These are phyloP conservation scores for Pyxicephalus adspersus DNA, from an alignment of 2,113 vertebrate genomes.

Conservation along the genomic window DNA sequence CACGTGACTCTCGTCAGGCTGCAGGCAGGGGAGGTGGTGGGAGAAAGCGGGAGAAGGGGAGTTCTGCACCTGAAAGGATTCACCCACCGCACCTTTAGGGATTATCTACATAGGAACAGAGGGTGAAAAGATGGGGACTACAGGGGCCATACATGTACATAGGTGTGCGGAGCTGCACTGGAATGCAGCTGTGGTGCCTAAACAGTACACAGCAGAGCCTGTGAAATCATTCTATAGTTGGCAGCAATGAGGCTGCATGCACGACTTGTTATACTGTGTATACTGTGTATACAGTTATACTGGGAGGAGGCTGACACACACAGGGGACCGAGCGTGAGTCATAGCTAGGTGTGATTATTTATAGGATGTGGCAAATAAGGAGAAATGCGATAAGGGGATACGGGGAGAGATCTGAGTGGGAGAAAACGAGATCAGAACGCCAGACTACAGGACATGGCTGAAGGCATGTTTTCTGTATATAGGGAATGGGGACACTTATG, in stretches of 20 bases:
- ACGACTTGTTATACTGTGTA: conserved; percentile 78
- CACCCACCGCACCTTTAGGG: conserved; percentile 69
- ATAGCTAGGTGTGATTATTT: conserved; percentile 46
- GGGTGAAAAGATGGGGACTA: too few species aligned
- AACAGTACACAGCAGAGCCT: not conserved
- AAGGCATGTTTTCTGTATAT: too few species aligned
- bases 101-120: too few species aligned
- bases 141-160: too few species aligned
- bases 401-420: conserved; percentile 22
- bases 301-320: not conserved
- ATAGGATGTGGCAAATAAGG: conserved; percentile 44
- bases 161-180: too few species aligned
- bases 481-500: not conserved
- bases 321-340: conserved; percentile 20
- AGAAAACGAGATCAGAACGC: not conserved
- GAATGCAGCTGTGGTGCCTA: too few species aligned
- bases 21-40: not conserved
- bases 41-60: not conserved
- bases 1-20: conserved; percentile 11
- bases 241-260: conserved; percentile 63
- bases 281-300: conserved; percentile 27
- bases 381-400: conserved; percentile 7
- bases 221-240: not conserved
- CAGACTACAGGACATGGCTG: not conserved
- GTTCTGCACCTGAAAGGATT: conserved; percentile 56